Percentiles rank a stretch among this genome's conserved stretches.
phyloP scores from a whole-genome alignment of 64 coral and sea anemone species.

The Cladopsammia gracilis region DNA sequence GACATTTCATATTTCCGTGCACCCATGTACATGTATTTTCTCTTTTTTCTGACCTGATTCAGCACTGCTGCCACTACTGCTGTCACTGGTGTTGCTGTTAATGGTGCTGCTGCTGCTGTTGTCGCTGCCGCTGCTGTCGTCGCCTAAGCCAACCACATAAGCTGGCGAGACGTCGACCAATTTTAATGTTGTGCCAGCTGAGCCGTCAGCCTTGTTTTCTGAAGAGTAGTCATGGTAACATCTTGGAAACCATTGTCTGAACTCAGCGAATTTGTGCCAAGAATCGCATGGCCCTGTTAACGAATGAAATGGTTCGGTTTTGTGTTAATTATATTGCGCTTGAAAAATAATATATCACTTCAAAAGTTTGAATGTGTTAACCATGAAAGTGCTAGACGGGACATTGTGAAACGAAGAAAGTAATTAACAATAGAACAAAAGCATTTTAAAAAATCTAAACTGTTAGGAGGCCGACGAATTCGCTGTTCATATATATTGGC shows the following conservation, averaged over 20 bases:
- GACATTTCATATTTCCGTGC: too few species aligned
- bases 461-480: too few species aligned
- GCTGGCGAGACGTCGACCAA: constrained; percentile 8
- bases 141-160: background rate
- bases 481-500: too few species aligned
- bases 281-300: constrained; percentile 19
- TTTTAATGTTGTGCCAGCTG: background rate
- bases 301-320: background rate
- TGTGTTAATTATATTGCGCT: background rate
- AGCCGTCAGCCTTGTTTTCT: background rate
- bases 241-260: constrained; percentile 31
- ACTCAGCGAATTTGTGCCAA: constrained; percentile 7
- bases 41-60: background rate
- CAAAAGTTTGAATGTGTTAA: too few species aligned
- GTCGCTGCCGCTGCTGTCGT: too few species aligned
- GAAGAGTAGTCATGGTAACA: constrained; percentile 39
- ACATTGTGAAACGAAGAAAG: too few species aligned
- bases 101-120: background rate
- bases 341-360: too few species aligned
- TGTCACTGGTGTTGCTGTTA: background rate
- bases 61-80: background rate
- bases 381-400: too few species aligned
- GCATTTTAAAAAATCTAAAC: too few species aligned
- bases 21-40: too few species aligned
- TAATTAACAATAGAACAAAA: too few species aligned